phyloP scores from a whole-genome alignment of 1,140 invertebrate species.

The Paralvinella palmiformis region DNA sequence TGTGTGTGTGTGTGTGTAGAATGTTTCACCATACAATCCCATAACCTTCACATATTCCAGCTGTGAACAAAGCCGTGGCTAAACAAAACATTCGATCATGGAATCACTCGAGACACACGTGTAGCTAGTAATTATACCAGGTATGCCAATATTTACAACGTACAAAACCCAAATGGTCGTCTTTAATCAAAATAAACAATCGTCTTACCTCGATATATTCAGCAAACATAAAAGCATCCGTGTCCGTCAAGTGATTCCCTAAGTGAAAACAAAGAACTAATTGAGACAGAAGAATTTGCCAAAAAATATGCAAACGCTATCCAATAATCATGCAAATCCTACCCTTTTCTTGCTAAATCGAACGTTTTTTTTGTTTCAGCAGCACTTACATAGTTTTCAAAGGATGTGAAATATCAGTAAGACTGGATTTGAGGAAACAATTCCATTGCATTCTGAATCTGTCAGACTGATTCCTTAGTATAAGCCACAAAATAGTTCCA shows the following conservation, averaged over 20 bases:
- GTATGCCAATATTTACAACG: neutral
- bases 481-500: no score
- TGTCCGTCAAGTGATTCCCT: conserved; percentile 5
- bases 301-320: neutral
- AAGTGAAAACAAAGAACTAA: neutral
- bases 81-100: neutral
- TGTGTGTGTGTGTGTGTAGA: no score
- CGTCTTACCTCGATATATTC: neutral
- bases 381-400: neutral
- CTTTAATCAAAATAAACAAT: neutral
- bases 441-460: no score
- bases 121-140: neutral
- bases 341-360: neutral
- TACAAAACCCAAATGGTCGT: neutral
- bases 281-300: neutral
- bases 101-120: neutral
- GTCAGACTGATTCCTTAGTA: no score
- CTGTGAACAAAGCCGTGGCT: neutral
- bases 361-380: neutral
- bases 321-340: neutral
- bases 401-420: neutral
- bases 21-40: no score
- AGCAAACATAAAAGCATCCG: neutral
- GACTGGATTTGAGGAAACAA: neutral
- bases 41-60: no score